Evolutionary conservation across 2,888 invertebrate species (phyloP).

Genomic region (Drosophila cognata): DNA sequence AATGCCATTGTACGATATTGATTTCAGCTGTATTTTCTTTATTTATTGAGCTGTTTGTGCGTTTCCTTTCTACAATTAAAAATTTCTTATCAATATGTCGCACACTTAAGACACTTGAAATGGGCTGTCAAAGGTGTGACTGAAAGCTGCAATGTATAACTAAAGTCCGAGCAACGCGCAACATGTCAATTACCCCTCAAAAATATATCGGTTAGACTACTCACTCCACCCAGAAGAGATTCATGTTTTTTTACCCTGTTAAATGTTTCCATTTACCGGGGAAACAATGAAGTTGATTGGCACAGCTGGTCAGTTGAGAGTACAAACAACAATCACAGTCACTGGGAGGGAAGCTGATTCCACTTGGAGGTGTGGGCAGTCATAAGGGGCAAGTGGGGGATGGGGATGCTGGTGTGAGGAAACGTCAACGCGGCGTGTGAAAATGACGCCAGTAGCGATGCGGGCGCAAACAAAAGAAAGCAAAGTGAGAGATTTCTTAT

Average conservation of each 20-base stretch:
- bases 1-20: background rate
- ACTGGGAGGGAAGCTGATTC: slow-evolving; percentile 19
- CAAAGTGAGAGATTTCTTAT: slow-evolving; percentile 41
- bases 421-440: slow-evolving; percentile 48
- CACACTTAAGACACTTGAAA: slow-evolving; percentile 24
- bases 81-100: slow-evolving; percentile 36
- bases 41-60: background rate
- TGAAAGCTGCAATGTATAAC: slow-evolving; percentile 10
- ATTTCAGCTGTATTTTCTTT: background rate
- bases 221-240: slow-evolving; percentile 2
- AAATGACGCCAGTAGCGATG: slow-evolving; percentile 35
- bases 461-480: slow-evolving; percentile 48
- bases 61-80: background rate
- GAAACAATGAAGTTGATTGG: slow-evolving; percentile 50
- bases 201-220: slow-evolving; percentile 38
- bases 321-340: slow-evolving; percentile 17
- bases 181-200: slow-evolving; percentile 19
- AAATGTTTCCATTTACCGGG: slow-evolving; percentile 1
- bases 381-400: slow-evolving; percentile 3
- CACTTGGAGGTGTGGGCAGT: slow-evolving; percentile 2
- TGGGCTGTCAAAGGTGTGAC: slow-evolving; percentile 9
- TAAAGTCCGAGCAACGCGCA: slow-evolving; percentile 1
- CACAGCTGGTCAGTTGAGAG: slow-evolving; percentile 31
- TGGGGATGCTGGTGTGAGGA: slow-evolving; percentile 6
- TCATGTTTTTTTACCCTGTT: slow-evolving; percentile 14